A percentile compares a stretch with the other conserved stretches of the same genome.
These are phyloP conservation scores for Cisticola juncidis DNA, from an alignment of 2,113 vertebrate species.

Conservation along the genomic window DNA sequence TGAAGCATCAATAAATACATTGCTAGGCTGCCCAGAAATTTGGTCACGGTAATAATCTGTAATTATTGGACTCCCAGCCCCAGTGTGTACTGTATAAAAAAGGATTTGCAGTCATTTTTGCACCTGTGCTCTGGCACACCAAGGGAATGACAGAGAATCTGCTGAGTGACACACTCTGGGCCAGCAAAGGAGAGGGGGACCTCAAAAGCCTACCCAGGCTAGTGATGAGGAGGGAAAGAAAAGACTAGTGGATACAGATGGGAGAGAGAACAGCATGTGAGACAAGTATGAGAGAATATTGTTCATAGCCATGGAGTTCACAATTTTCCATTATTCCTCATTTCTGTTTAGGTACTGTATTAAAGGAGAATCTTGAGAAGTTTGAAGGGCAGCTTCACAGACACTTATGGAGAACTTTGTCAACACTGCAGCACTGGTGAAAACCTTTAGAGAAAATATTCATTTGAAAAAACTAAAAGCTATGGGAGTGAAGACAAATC, in stretches of 20 bases:
- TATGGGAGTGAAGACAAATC: not conserved
- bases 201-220: not conserved
- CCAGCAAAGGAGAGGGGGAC: not conserved
- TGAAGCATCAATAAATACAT: not conserved
- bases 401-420: not conserved
- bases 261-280: not conserved
- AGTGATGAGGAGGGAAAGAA: not conserved
- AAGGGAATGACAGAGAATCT: not conserved
- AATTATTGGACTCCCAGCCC: not conserved
- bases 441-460: not conserved
- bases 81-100: not conserved
- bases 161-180: not conserved
- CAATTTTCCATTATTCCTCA: not conserved
- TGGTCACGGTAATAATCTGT: not conserved
- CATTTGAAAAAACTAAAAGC: not conserved
- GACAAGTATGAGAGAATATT: not conserved
- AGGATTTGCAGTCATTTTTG: not conserved
- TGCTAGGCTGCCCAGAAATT: not conserved
- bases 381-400: not conserved
- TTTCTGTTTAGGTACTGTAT: not conserved
- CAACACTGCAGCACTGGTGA: not conserved
- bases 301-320: not conserved
- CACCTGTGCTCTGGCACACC: not conserved
- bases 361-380: not conserved
- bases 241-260: not conserved